Percentiles rank a stretch among this genome's conserved stretches.
Evolutionary conservation across 2,797 vertebrate species (phyloP).

Genomic region (Lepidocolaptes lacrymiger): DNA sequence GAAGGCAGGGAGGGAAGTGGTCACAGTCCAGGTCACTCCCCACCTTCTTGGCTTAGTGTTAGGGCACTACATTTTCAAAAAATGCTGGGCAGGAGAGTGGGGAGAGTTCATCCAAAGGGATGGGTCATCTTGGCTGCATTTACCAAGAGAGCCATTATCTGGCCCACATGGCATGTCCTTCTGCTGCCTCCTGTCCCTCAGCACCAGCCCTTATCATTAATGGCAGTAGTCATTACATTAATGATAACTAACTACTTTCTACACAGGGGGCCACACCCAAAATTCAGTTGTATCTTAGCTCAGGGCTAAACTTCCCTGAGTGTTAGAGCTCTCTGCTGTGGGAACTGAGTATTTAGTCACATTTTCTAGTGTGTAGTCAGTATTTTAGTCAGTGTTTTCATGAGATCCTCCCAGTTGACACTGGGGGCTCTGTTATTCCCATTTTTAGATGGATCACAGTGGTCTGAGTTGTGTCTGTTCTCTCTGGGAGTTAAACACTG

Average conservation of each 20-base stretch:
- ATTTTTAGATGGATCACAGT: background rate
- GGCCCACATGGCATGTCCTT: background rate
- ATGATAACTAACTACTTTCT: background rate
- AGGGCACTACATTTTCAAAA: background rate
- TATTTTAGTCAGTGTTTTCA: background rate
- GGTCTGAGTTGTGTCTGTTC: background rate
- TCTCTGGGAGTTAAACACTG: background rate
- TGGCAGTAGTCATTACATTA: background rate
- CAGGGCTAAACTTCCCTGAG: background rate
- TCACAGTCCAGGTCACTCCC: background rate
- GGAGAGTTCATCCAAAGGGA: background rate
- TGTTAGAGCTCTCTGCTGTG: rapidly evolving
- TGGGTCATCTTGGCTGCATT: background rate
- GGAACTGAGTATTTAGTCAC: background rate
- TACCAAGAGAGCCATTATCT: background rate
- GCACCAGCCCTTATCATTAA: background rate
- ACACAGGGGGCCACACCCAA: background rate
- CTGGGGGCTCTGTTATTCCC: background rate
- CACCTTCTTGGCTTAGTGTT: background rate
- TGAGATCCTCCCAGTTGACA: background rate
- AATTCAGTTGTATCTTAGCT: background rate
- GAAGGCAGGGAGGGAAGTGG: background rate
- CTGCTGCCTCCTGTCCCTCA: background rate
- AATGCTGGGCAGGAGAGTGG: background rate
- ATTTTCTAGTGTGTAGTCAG: background rate